A percentile compares a stretch with the other conserved stretches of the same genome.
These are phyloP conservation scores for Parazoanthus darwini DNA, from an alignment of 92 coral and sea anemone species.

Conservation along the genomic window DNA sequence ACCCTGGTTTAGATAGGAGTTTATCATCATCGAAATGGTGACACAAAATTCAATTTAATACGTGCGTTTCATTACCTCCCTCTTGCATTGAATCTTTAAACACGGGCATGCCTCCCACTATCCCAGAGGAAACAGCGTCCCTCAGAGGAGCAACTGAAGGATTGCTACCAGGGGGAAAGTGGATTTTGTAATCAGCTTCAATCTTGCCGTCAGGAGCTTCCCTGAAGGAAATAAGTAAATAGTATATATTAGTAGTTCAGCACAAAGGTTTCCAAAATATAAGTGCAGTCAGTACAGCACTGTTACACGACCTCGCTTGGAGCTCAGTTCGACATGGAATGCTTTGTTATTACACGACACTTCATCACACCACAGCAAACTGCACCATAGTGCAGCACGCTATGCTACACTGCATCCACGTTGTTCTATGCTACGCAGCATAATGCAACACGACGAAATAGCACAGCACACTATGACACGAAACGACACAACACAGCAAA, in stretches of 20 bases:
- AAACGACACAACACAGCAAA: neutral
- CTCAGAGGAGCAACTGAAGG: slow-evolving; percentile 29
- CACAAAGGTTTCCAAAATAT: neutral
- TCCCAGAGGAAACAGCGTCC: slow-evolving; percentile 56
- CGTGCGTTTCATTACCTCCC: slow-evolving; percentile 16
- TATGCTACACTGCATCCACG: neutral
- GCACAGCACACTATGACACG: neutral
- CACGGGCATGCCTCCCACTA: slow-evolving; percentile 81
- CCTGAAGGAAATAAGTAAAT: neutral
- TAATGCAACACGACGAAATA: neutral
- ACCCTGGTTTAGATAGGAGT: too few species aligned
- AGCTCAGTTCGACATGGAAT: too few species aligned
- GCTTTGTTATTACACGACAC: too few species aligned
- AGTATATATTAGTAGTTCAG: too few species aligned
- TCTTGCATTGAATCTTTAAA: slow-evolving; percentile 40
- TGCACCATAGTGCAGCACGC: neutral
- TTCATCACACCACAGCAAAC: too few species aligned
- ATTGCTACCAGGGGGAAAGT: slow-evolving; percentile 2
- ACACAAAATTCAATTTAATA: neutral
- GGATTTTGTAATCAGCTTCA: slow-evolving; percentile 32
- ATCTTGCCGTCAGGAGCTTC: slow-evolving; percentile 37
- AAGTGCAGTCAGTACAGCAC: neutral
- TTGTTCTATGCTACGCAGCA: too few species aligned
- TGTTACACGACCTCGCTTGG: neutral
- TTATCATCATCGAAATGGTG: neutral